Evolutionary conservation across 2,797 vertebrate genomes (phyloP).

Genomic region (Gallirallus australis): DNA sequence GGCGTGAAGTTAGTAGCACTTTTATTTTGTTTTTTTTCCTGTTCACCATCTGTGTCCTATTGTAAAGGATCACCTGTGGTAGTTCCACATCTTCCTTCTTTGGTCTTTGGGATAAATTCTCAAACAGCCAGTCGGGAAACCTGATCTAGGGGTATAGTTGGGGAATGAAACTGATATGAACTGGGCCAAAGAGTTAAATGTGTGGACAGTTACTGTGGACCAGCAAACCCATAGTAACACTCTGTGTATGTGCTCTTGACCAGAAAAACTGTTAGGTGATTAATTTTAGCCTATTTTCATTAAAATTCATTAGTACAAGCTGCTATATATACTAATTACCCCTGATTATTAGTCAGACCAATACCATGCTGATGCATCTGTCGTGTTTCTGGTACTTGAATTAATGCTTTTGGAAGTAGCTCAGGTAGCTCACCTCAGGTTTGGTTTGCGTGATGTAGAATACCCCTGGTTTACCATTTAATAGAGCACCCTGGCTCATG

Average conservation of each 20-base stretch:
- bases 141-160: not conserved
- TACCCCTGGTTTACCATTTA: not conserved
- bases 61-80: not conserved
- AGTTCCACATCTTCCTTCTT: not conserved
- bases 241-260: not conserved
- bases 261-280: constrained; percentile 18
- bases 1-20: not conserved
- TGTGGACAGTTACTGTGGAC: not conserved
- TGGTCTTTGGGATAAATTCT: not conserved
- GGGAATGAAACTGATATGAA: not conserved
- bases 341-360: constrained; percentile 16
- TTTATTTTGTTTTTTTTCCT: not conserved
- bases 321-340: constrained; percentile 1
- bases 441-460: not conserved
- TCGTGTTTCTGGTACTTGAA: not conserved
- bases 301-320: constrained; percentile 23
- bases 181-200: not conserved
- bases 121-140: not conserved
- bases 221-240: not conserved
- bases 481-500: not conserved
- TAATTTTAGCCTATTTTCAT: constrained; percentile 12
- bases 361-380: not conserved
- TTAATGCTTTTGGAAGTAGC: not conserved
- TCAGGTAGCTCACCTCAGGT: not conserved
- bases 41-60: not conserved